These are phyloP conservation scores for Thumatha senex DNA, from an alignment of 2,888 invertebrate genomes.

Conservation along the genomic window DNA sequence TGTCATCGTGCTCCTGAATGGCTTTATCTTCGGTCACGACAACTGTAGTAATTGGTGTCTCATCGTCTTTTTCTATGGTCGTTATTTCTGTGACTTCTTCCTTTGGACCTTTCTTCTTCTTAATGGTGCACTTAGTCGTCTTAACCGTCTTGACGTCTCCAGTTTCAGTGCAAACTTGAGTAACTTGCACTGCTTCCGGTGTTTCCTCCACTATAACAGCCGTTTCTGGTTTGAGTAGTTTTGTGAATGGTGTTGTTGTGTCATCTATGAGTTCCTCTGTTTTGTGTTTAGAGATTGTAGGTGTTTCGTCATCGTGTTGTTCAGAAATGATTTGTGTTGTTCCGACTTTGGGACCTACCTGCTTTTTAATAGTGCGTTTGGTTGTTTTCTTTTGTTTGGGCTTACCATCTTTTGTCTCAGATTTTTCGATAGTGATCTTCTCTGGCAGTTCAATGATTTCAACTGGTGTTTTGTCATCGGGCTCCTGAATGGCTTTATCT, in stretches of 20 bases:
- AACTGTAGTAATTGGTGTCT: slow-evolving; percentile 21
- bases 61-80: slow-evolving; percentile 65
- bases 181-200: not conserved
- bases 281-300: not conserved
- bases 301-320: not conserved
- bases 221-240: not conserved
- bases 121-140: not conserved
- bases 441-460: not conserved
- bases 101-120: slow-evolving; percentile 11
- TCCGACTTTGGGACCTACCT: not conserved
- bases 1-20: slow-evolving; percentile 28
- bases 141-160: not conserved
- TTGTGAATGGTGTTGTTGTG: not conserved
- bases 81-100: slow-evolving; percentile 39
- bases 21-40: slow-evolving; percentile 29
- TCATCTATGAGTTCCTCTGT: not conserved
- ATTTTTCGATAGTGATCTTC: not conserved
- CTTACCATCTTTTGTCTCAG: not conserved
- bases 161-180: not conserved
- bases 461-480: not conserved
- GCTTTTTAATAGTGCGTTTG: not conserved
- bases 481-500: not conserved
- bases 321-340: not conserved
- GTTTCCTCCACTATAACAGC: not conserved
- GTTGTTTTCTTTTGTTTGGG: not conserved